A percentile compares a stretch with the other conserved stretches of the same genome.
Evolutionary conservation across 2,888 invertebrate species (phyloP).

Genomic region (Eupithecia exiguata): DNA sequence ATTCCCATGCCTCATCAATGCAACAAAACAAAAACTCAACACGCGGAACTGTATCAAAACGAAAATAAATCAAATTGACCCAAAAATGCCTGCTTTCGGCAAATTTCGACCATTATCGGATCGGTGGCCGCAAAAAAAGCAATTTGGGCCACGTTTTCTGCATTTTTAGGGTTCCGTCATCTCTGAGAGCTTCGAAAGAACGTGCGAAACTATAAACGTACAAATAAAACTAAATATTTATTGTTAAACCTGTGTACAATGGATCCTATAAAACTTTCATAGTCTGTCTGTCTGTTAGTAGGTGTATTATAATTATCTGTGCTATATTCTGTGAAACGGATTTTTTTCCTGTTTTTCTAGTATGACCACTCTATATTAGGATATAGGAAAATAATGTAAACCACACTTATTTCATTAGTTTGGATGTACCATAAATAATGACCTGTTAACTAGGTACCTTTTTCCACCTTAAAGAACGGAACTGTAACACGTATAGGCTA

Average conservation of each 20-base stretch:
- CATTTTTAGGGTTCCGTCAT: slow-evolving; percentile 66
- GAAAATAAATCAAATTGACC: slow-evolving; percentile 80
- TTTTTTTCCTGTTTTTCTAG: no score
- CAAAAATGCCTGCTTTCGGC: slow-evolving; percentile 73
- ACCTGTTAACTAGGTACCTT: no score
- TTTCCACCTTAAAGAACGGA: no score
- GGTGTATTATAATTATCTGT: no score
- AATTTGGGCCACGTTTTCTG: slow-evolving; percentile 75
- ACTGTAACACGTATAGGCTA: no score
- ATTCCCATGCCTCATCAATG: slow-evolving; percentile 61
- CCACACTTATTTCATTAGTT: not conserved
- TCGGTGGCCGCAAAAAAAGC: slow-evolving; percentile 67
- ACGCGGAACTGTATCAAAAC: slow-evolving; percentile 76
- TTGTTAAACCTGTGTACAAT: not conserved
- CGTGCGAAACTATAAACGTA: not conserved
- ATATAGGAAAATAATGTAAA: not conserved
- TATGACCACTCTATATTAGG: not conserved
- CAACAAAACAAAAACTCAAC: slow-evolving; percentile 49
- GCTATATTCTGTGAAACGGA: no score
- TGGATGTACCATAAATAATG: no score
- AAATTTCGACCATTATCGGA: slow-evolving; percentile 75
- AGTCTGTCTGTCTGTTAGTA: not conserved
- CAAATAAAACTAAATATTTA: not conserved
- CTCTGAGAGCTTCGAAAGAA: not conserved
- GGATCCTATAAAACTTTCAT: not conserved